Conservation (phyloP, 2,113 vertebrate genomes). For the Hyla sarda region DNA sequence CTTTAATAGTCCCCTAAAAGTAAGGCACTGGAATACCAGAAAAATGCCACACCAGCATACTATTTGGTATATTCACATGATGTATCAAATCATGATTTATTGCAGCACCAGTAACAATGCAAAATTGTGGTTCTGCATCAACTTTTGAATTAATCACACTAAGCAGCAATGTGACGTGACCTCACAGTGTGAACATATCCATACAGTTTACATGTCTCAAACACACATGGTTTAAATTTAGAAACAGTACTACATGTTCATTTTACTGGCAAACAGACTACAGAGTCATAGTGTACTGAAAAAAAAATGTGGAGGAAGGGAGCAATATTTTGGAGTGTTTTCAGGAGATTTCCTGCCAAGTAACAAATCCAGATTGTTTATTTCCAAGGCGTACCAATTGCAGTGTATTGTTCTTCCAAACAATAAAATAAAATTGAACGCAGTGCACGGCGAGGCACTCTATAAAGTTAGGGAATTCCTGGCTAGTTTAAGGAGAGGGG, state of each 20-base stretch:
- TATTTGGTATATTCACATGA: too few relatives aligned
- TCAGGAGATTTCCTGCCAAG: conserved; percentile 35
- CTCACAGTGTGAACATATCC: too few relatives aligned
- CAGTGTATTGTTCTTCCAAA: conserved; percentile 4
- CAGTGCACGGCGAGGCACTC: not conserved
- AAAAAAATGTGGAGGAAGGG: conserved; percentile 1
- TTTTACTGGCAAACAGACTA: not conserved
- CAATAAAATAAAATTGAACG: not conserved
- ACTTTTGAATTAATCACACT: too few relatives aligned
- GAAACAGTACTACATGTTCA: not conserved
- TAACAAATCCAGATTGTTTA: conserved; percentile 30
- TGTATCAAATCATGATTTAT: too few relatives aligned
- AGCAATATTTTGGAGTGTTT: not conserved
- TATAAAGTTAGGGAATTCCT: conserved; percentile 9
- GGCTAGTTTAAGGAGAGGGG: conserved; percentile 11
- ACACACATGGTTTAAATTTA: not conserved
- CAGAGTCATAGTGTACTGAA: not conserved
- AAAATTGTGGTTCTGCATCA: too few relatives aligned
- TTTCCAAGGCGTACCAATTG: conserved; percentile 31
- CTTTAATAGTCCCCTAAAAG: too few relatives aligned
- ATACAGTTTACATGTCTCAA: not conserved
- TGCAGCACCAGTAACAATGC: too few relatives aligned
- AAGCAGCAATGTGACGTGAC: too few relatives aligned
- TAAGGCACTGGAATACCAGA: too few relatives aligned
- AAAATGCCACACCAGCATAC: too few relatives aligned